Base-by-base conservation (phyloP, 2,888 invertebrate species). In the Slavum lentiscoides region DNA sequence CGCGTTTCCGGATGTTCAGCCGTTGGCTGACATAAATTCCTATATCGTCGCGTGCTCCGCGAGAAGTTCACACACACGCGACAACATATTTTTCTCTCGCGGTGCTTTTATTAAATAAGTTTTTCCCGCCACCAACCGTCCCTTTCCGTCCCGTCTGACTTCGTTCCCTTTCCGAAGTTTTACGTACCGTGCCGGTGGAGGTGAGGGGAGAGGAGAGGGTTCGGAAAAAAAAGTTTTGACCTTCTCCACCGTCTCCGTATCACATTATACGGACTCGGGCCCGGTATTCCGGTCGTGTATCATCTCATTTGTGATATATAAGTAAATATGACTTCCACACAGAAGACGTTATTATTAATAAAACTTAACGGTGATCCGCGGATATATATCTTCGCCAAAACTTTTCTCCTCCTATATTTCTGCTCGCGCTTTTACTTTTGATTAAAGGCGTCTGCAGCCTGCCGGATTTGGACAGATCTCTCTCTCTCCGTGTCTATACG, bases 281-380 rank as follows among this genome's bases (percentile, higher is more conserved):
- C 80, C 64, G 80, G 30, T 72, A 80, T 80, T 80, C 80, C 64
- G 80, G 80, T 80, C 80, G 77, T 77, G 77, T 77, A 77, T 77
- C 80, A 80, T 80, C 70, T 80, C 72, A 72, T 72, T 80, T 80
- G 70, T 66, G 62, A 70, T 77, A 77, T 77, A 70, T 64, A 64
- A 64, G 80, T 80, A 80, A 72, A 80, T 72, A 72, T 72, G 72
- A 80, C 72, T 80, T 80, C 55, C 15, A 30, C 30, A 30, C 30
- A 23, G 80, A 80, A 80, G 80, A 80, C 80, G 80, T 80, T 80
- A 80, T 80, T 80, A 80, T 80, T 80, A 80, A 80, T 80, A 80
- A 80, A 72, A 80, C 80, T 72, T 80, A 72, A 80, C 80, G 77
- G 77, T 77, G 77, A 77, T 77, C 77, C 77, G 80, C 72, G 80